Evolutionary conservation across 2,888 invertebrate genomes (phyloP).

Genomic region (Lottia gigantea): DNA sequence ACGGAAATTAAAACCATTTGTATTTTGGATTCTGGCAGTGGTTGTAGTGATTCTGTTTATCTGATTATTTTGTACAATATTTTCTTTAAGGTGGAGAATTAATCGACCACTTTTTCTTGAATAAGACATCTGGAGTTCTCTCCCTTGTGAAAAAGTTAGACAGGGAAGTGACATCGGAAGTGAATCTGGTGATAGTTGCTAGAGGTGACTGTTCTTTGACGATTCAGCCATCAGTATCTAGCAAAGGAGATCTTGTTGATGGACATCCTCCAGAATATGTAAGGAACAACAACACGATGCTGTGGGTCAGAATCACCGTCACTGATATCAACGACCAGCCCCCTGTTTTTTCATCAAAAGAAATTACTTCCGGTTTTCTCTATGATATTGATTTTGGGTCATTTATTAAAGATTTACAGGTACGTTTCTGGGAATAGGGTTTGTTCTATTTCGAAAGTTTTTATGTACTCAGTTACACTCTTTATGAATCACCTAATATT

Average conservation of each 20-base stretch:
- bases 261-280: constrained; percentile 27
- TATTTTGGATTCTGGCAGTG: too few species aligned
- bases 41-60: background rate
- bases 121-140: constrained; percentile 33
- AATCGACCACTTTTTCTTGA: constrained; percentile 29
- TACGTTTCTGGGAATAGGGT: constrained; percentile 20
- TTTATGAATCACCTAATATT: too few species aligned
- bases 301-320: constrained; percentile 70
- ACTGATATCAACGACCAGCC: constrained; percentile 91
- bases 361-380: constrained; percentile 95
- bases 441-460: too few species aligned
- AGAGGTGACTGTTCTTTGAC: constrained; percentile 41
- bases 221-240: background rate
- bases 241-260: constrained; percentile 14
- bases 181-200: constrained; percentile 48
- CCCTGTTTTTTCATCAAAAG: constrained; percentile 79
- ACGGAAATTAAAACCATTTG: too few species aligned
- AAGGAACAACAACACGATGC: constrained; percentile 35
- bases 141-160: constrained; percentile 37
- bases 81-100: constrained; percentile 34
- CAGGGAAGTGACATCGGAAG: constrained; percentile 38
- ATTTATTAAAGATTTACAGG: constrained; percentile 48
- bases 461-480: too few species aligned
- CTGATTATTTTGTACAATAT: background rate
- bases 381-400: constrained; percentile 91